A percentile compares a stretch with the other conserved stretches of the same genome.
These are phyloP conservation scores for Tragopan temminckii DNA, from an alignment of 2,797 vertebrate genomes.

Conservation along the genomic window DNA sequence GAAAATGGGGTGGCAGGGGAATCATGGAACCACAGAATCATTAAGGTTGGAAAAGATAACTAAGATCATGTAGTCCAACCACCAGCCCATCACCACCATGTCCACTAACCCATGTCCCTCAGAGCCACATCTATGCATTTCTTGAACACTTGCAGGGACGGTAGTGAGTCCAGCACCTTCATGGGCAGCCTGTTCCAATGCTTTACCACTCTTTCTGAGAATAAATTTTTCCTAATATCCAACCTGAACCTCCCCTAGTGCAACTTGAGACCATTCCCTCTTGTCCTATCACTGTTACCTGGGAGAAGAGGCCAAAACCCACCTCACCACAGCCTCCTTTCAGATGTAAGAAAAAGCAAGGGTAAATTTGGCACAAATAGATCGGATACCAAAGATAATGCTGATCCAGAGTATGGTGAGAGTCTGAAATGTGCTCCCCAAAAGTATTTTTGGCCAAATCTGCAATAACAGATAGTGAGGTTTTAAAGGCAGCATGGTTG, in stretches of 20 bases:
- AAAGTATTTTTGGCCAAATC: neutral
- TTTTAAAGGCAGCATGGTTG: neutral
- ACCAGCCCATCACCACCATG: too few species aligned
- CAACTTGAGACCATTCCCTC: neutral
- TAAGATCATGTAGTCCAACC: too few species aligned
- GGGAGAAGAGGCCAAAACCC: neutral
- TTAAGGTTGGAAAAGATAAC: too few species aligned
- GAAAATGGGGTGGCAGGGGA: neutral
- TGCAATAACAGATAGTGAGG: neutral
- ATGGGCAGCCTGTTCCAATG: too few species aligned
- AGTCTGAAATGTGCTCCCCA: neutral
- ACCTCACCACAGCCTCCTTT: neutral
- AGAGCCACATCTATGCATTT: too few species aligned
- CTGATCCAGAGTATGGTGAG: neutral
- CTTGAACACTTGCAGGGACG: too few species aligned
- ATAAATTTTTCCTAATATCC: too few species aligned
- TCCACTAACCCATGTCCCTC: too few species aligned
- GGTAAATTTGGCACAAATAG: neutral
- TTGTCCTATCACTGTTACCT: neutral
- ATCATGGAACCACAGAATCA: too few species aligned
- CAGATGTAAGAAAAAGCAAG: neutral
- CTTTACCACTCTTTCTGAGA: too few species aligned
- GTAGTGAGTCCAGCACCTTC: too few species aligned
- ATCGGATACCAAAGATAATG: neutral
- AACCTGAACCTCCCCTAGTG: too few species aligned